Base-by-base conservation (phyloP, 2,797 vertebrate genomes). In the Eospalax fontanierii region DNA sequence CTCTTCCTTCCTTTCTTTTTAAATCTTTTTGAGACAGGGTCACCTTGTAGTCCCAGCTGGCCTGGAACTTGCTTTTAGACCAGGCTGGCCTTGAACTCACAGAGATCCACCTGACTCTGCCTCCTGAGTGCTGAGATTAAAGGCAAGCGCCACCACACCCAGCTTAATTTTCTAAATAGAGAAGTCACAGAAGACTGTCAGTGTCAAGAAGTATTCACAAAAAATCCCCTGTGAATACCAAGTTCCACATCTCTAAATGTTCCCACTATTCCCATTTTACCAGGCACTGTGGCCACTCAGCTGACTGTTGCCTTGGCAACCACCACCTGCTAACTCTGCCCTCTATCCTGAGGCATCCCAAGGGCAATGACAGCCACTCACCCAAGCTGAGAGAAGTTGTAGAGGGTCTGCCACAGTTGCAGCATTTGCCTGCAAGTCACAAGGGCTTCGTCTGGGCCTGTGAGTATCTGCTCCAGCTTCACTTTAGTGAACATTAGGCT, bases 401-500 rank as follows among this genome's bases (percentile, higher is more conserved):
- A 99, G 65, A 98, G 98, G 85, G 98, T 99, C 97, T 99, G 99
- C 99, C 99, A 99, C 61, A 98, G 97, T 33, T 98, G 99, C 97
- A 99, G 97, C 99, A 99, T 99, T 76, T 99, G 99, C 76, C 99
- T 98, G 96, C 99, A 99, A 33, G 99, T 99, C 98, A 99, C 98
- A 43, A 99, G 98, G 63, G 99, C 99, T 79, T 98, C 98, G 93
- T 99, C 98, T 0, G 99, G 99, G 85, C 99, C 99, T 93, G 98
- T 98, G 88, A 99, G 98, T 5, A 98, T 97, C 97, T 99, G 99
- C 95, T 99, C 99, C 94, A 99, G 98, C 98, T 99, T 99, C 89
- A 99, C 99, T 98, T 99, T 99, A 81, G 99, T 99, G 98, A 99
- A 99, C 96, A 99, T 98, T 97, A 99, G 98, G 97, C 99, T 99